These are phyloP conservation scores for Hypsopygia costalis DNA, from an alignment of 2,888 invertebrate species.

Conservation along the genomic window DNA sequence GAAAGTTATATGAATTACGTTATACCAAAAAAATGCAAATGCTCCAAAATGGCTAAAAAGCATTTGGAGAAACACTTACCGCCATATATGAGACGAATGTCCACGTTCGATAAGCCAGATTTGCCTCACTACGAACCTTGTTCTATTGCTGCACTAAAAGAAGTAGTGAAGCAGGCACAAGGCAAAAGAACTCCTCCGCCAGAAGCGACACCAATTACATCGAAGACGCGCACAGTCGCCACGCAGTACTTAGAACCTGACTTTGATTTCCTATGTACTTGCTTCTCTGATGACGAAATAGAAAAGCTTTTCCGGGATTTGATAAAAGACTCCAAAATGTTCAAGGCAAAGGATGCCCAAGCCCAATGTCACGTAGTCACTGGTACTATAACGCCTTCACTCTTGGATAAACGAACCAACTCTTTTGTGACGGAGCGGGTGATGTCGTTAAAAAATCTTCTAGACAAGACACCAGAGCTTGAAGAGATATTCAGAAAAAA, in stretches of 20 bases:
- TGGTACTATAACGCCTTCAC: slow-evolving; percentile 27
- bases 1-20: slow-evolving; percentile 50
- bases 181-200: slow-evolving; percentile 22
- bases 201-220: slow-evolving; percentile 18
- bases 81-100: slow-evolving; percentile 56
- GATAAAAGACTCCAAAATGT: slow-evolving; percentile 17
- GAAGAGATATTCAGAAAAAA: slow-evolving; percentile 50
- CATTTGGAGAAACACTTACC: slow-evolving; percentile 56
- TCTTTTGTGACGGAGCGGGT: slow-evolving; percentile 46
- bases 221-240: slow-evolving; percentile 38
- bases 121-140: slow-evolving; percentile 55
- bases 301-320: slow-evolving; percentile 29
- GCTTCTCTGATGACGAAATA: slow-evolving; percentile 49
- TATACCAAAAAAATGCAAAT: slow-evolving; percentile 42
- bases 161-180: slow-evolving; percentile 41
- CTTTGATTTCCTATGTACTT: slow-evolving; percentile 50
- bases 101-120: slow-evolving; percentile 39
- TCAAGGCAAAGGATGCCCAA: slow-evolving; percentile 9
- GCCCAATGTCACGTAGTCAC: slow-evolving; percentile 27
- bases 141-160: slow-evolving; percentile 36
- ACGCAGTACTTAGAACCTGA: slow-evolving; percentile 52
- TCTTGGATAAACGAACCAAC: slow-evolving; percentile 23
- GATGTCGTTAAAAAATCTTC: slow-evolving; percentile 36
- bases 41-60: slow-evolving; percentile 51
- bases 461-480: slow-evolving; percentile 41